Base-by-base conservation (phyloP, 2,797 vertebrate genomes). In the Bothrops alternatus region DNA sequence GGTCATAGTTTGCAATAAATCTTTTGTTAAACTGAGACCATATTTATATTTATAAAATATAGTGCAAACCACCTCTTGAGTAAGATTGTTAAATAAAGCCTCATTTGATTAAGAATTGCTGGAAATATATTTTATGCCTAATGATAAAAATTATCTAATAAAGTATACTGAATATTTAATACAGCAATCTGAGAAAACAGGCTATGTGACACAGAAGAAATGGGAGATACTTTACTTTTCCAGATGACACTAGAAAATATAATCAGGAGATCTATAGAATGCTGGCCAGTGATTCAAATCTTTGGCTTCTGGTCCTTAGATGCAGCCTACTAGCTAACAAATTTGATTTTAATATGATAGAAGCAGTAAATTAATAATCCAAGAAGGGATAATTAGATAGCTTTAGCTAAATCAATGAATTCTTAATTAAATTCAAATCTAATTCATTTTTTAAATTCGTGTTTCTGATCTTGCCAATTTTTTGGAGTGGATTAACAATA, bases 121-220 rank as follows among this genome's bases (percentile, higher is more conserved):
- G 11, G 6, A 55, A 89, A 90, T 91, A 42, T 5, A 32, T 78
- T 78, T 93, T 91, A 90, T 91, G 55, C 61, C 37, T 87, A 57
- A 87, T 57, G 26, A 91, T 73, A 12, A 65, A 55, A 56, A 23
- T 87, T 63, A 56, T 87, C 12, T 82, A 87, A 73, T 82, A 90
- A 90, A 78, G n/a, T 50, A 47, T 47, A 20, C 25, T 61, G 32
- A 78, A 56, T 32, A 90, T 91, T 89, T 92, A 87, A 92, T 95
- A 55, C 3, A 82, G 88, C 93, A 93, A 90, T 55, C 18, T 93
- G 53, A 93, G 55, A 47, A 63, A 2, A 42, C 2, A 13, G 4
- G 56, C 47, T 2, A 88, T 32, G 88, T 87, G 89, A 61, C 73
- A 56, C 32, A 23, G n/a, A 92, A 65, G 0, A 42, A 56, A 7